Base-by-base conservation (phyloP, 2,113 vertebrate species). In the Rallus limicola region DNA sequence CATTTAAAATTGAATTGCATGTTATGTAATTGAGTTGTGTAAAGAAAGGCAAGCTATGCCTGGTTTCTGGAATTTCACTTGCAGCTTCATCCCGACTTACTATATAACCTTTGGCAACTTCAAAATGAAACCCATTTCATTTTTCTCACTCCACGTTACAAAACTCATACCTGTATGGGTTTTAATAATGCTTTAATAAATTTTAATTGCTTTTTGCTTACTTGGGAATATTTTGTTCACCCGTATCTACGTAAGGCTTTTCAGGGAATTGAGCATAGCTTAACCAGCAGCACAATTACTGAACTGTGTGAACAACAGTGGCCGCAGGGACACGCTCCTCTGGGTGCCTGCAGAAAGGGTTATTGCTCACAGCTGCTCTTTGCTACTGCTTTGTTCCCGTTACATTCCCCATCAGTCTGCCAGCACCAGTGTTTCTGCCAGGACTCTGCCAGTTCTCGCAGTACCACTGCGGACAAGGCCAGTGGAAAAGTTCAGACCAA, bases 201-300 rank as follows among this genome's bases (percentile, higher is more conserved):
- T 82, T 81, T 52, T 29, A 71, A 94, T 70, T 63, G 38, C 18
- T 85, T 75, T 91, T 60, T 71, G 44, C 62, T 87, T 48, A 62
- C 69, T 58, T 44, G 46, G 52, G 59, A 78, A 10, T 40, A 50
- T 21, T 38, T 5, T 13, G 5, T n/a, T 74, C 52, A 48, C 23
- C 46, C 12, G 8, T 9, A n/a, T 20, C 23, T 59, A n/a, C 2
- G 2, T 5, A n/a, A 64, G 13, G 33, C 48, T 38, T 68, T 60
- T 40, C 13, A 62, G 55, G 42, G 25, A 78, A 40, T 2, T 10
- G 46, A 64, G 53, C 48, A n/a, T 21, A 60, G 53, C 46, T 50
- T 18, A 59, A 56, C 24, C 71, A 67, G 65, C 46, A 52, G 70
- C 62, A 52, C 28, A 13, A 12, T 31, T 58, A 36, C 53, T 17